Conservation (phyloP, 2,888 invertebrate species). For the Xestia ashworthii region DNA sequence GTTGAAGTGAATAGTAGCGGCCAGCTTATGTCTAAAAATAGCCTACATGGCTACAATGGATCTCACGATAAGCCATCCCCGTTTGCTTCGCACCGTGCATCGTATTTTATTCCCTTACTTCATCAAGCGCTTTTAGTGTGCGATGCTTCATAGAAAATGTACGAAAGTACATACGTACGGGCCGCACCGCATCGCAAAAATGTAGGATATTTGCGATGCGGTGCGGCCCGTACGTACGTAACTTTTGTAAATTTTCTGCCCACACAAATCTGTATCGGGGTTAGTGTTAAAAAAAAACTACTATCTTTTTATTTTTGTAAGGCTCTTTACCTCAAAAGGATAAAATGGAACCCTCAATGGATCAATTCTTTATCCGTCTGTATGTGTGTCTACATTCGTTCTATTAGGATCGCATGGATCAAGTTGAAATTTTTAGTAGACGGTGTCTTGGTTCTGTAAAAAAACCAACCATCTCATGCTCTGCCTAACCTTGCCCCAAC, state of each 20-base stretch:
- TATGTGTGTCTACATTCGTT: too few relatives aligned
- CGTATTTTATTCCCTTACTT: background rate
- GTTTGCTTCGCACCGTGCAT: background rate
- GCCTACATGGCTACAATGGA: background rate
- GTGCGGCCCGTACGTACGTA: too few relatives aligned
- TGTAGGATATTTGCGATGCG: background rate
- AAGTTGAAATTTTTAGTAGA: too few relatives aligned
- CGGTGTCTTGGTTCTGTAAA: too few relatives aligned
- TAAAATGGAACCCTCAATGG: too few relatives aligned
- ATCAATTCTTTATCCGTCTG: too few relatives aligned
- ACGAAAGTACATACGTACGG: too few relatives aligned
- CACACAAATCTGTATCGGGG: background rate
- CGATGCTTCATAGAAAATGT: background rate
- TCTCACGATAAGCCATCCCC: background rate
- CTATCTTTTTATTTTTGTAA: background rate
- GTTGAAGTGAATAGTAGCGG: background rate
- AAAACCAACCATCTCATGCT: too few relatives aligned
- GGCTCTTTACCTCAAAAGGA: background rate
- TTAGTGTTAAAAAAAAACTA: background rate
- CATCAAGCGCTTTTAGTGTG: background rate
- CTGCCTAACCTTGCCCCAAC: too few relatives aligned
- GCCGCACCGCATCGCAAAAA: too few relatives aligned
- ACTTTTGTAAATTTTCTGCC: too few relatives aligned
- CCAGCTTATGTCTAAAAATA: background rate
- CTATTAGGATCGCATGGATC: too few relatives aligned